These are phyloP conservation scores for Ia io DNA, from an alignment of 2,113 vertebrate genomes.

Conservation along the genomic window DNA sequence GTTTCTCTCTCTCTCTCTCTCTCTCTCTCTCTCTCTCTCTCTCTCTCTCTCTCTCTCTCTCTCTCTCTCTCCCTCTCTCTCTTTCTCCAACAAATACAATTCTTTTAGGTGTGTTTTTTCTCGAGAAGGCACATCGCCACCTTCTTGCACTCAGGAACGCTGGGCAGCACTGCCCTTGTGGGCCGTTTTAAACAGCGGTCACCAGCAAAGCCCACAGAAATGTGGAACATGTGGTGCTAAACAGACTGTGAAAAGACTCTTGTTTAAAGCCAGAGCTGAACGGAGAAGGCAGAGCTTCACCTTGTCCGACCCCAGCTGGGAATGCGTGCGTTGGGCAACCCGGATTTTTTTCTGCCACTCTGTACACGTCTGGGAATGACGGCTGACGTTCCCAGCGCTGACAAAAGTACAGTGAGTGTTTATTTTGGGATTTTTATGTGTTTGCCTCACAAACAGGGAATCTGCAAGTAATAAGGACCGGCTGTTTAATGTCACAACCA, in stretches of 20 bases:
- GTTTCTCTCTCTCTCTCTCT: too few relatives aligned
- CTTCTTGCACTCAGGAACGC: neutral
- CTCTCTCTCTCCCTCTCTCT: too few relatives aligned
- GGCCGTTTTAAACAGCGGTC: neutral
- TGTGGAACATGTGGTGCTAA: neutral
- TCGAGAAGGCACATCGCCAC: rapidly evolving
- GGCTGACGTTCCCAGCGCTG: rapidly evolving
- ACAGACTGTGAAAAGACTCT: neutral
- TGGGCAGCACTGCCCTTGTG: neutral
- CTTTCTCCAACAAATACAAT: too few relatives aligned
- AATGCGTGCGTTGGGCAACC: neutral
- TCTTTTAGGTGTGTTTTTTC: neutral
- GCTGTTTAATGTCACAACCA: neutral
- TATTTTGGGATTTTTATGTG: neutral
- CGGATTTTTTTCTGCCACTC: neutral
- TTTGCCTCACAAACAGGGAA: neutral
- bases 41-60: too few relatives aligned
- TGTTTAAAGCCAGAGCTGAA: neutral
- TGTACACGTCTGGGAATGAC: neutral
- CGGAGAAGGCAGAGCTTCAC: neutral
- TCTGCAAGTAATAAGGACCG: neutral
- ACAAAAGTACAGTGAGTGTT: rapidly evolving
- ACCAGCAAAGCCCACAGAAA: neutral
- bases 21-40: too few relatives aligned
- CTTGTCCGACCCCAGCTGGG: neutral